Percentiles rank a stretch among this genome's conserved stretches.
phyloP scores from a whole-genome alignment of 92 coral and sea anemone genomes.

The Siderastrea radians region DNA sequence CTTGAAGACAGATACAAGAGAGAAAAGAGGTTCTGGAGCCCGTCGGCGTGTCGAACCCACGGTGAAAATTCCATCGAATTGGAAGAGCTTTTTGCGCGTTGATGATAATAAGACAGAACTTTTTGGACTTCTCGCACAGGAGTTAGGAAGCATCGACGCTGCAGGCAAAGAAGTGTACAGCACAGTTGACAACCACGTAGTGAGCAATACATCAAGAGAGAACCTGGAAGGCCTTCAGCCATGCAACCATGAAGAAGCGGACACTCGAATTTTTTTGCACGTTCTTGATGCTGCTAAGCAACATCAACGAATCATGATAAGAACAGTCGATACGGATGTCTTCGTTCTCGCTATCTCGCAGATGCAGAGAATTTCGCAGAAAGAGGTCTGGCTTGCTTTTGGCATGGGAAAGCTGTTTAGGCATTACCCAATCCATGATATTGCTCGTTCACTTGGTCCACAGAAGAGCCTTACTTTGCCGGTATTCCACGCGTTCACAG shows the following conservation, averaged over 20 bases:
- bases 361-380: slow-evolving; percentile 33
- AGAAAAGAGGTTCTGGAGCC: slow-evolving; percentile 61
- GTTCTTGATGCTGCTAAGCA: too few species aligned
- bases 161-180: slow-evolving; percentile 56
- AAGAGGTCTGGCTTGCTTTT: slow-evolving; percentile 62
- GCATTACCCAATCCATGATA: slow-evolving; percentile 50
- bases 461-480: slow-evolving; percentile 60
- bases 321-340: slow-evolving; percentile 26
- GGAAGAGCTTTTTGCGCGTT: slow-evolving; percentile 51
- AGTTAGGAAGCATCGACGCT: slow-evolving; percentile 18
- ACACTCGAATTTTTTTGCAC: too few species aligned
- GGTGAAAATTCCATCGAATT: slow-evolving; percentile 50
- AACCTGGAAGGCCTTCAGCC: slow-evolving; percentile 21
- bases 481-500: slow-evolving; percentile 58
- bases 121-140: slow-evolving; percentile 17
- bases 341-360: slow-evolving; percentile 55
- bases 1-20: slow-evolving; percentile 40
- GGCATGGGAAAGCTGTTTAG: slow-evolving; percentile 20
- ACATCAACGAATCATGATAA: slow-evolving; percentile 30
- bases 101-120: slow-evolving; percentile 22
- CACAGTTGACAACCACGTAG: slow-evolving; percentile 34
- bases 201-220: slow-evolving; percentile 7
- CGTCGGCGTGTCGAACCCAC: slow-evolving; percentile 35
- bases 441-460: slow-evolving; percentile 64
- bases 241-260: slow-evolving; percentile 41